Base-by-base conservation (phyloP, 2,888 invertebrate species). In the Sialis lutaria region DNA sequence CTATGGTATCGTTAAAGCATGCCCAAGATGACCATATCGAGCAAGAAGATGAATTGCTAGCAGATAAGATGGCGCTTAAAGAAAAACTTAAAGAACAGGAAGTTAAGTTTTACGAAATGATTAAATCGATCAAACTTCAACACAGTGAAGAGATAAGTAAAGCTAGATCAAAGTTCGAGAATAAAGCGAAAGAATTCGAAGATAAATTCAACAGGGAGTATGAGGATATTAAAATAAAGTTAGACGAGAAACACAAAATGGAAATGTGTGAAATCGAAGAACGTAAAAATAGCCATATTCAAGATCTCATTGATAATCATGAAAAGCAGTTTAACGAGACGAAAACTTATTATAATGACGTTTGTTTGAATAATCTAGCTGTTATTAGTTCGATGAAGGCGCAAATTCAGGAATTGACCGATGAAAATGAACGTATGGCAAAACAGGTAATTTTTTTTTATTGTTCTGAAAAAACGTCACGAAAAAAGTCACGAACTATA, bases 271-370 rank as follows among this genome's bases (percentile, higher is more conserved):
- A 93, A 67, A 80, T 91, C 6, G 91, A 92, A 60, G 91, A 92
- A 59, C 73, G 90, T 40, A 95, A 95, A 66, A 91, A 91, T 64
- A 77, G 77, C 45, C 92, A 92, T 60, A 76, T 93, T 5, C 75
- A 79, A 7, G 81, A 81, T 37, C 65, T 95, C 50, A 85, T 87
- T 52, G 71, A 75, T 34, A 79, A 83, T 57, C 92, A 96, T 58
- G 89, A 90, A 52, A 77, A 77, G 55, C 82, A 88, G 0, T 89
- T 91, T 60, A 74, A 78, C 40, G 89, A 93, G 61, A 81, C 95
- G 67, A 93, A 92, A 63, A 87, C 84, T 63, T 95, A 93, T 66
- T 96, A 93, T 60, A 92, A 92, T 58, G 91, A 93, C 57, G 92
- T 95, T 46, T 91, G 91, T 0, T 68, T 91, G 9, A 93, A 93